These are phyloP conservation scores for Andrena fulva DNA, from an alignment of 2,888 invertebrate species.

Conservation along the genomic window DNA sequence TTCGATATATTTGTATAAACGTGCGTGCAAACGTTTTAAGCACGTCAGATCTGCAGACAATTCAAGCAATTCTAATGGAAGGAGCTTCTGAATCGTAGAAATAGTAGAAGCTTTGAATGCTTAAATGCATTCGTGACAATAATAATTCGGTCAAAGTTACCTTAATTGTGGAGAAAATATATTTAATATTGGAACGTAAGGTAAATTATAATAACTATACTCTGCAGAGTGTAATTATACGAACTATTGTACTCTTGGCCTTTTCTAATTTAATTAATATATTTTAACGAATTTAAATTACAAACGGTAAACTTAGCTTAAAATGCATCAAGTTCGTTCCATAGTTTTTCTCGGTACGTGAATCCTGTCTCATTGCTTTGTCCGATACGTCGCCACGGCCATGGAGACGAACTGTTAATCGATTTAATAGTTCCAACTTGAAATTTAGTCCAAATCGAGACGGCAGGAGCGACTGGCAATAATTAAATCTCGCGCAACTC, in stretches of 20 bases:
- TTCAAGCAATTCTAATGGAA: background rate
- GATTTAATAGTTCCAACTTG: slow-evolving; percentile 64
- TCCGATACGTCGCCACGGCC: slow-evolving; percentile 24
- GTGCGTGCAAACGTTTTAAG: background rate
- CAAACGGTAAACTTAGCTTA: no score
- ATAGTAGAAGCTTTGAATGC: background rate
- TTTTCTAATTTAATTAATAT: no score
- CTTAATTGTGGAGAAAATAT: no score
- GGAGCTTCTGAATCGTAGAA: background rate
- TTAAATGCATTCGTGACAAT: background rate
- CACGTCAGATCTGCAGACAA: background rate
- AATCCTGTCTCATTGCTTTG: slow-evolving; percentile 29
- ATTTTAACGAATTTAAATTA: no score
- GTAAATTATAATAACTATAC: no score
- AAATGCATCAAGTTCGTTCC: no score
- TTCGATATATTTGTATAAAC: background rate
- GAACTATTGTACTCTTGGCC: no score
- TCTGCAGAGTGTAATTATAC: no score
- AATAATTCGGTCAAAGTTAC: background rate
- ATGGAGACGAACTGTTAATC: slow-evolving; percentile 64
- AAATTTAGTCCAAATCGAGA: slow-evolving; percentile 61
- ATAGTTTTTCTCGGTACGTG: background rate
- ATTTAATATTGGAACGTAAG: no score
- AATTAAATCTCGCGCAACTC: slow-evolving; percentile 63
- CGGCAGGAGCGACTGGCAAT: slow-evolving; percentile 50